Conservation (phyloP, 2,797 vertebrate genomes). For the Hoplostethus mediterraneus region DNA sequence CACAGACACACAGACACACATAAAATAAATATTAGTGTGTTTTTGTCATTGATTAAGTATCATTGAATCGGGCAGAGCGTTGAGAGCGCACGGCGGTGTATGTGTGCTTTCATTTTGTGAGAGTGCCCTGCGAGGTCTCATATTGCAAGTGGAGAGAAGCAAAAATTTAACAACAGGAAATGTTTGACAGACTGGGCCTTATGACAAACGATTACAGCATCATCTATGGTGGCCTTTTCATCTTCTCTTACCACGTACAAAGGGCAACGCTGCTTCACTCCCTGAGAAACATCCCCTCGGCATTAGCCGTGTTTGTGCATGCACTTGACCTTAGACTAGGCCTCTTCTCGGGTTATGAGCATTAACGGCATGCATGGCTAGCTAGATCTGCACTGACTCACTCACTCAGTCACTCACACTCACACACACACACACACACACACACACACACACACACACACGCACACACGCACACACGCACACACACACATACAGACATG, state of each 20-base stretch:
- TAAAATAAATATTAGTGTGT: conserved; percentile 12
- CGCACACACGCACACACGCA: conserved; percentile 10
- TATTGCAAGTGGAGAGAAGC: background rate
- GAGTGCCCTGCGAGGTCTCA: background rate
- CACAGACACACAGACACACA: conserved; percentile 3
- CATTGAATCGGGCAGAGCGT: background rate
- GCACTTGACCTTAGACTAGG: conserved; percentile 67
- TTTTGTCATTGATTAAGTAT: conserved; percentile 5
- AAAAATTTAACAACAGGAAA: background rate
- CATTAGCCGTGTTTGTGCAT: conserved; percentile 55
- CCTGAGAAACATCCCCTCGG: conserved; percentile 20
- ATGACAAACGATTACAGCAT: background rate
- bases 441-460: conserved; percentile 1
- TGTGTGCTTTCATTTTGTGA: background rate
- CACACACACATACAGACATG: conserved; percentile 22
- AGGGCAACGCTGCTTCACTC: background rate
- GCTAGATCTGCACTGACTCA: conserved; percentile 45
- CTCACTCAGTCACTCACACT: background rate
- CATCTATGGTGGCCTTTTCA: background rate
- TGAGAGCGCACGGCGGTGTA: background rate
- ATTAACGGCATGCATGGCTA: conserved; percentile 55
- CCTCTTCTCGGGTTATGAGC: conserved; percentile 59
- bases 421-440: conserved; percentile 21
- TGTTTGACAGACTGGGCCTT: conserved; percentile 16
- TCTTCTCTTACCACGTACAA: conserved; percentile 2